Evolutionary conservation across 1,140 invertebrate species (phyloP).

Genomic region (Sitobion miscanthi): DNA sequence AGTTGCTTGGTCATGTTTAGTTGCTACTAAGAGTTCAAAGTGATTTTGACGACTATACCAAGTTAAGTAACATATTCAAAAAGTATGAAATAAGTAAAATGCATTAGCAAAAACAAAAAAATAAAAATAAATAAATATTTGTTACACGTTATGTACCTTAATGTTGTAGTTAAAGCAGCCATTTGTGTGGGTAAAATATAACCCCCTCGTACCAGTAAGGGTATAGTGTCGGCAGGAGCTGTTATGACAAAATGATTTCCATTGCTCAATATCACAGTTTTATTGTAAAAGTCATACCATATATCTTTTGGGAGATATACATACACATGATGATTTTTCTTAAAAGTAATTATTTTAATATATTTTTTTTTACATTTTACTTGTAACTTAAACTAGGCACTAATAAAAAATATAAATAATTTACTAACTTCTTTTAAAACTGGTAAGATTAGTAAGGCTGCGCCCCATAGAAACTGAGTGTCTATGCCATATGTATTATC

Average conservation of each 20-base stretch:
- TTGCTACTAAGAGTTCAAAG: not conserved
- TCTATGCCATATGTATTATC: slow-evolving; percentile 74
- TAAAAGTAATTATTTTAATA: not conserved
- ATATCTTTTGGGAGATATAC: slow-evolving; percentile 74
- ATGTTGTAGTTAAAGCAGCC: slow-evolving; percentile 71
- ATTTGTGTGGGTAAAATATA: slow-evolving; percentile 74
- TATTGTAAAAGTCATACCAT: slow-evolving; percentile 77
- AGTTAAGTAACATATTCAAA: not conserved
- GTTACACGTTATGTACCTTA: slow-evolving; percentile 60
- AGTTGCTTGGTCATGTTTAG: not conserved
- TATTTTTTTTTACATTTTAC: not conserved
- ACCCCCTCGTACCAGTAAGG: slow-evolving; percentile 75
- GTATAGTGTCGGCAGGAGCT: slow-evolving; percentile 71
- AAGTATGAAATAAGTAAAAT: not conserved
- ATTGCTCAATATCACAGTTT: slow-evolving; percentile 64
- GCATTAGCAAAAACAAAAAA: not conserved
- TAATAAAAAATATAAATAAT: not conserved
- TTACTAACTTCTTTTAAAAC: slow-evolving; percentile 71
- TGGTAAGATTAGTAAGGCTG: slow-evolving; percentile 76
- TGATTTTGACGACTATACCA: not conserved
- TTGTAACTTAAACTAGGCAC: not conserved
- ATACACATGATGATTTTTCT: slow-evolving; percentile 60
- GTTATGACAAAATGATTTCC: slow-evolving; percentile 66
- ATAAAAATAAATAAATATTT: not conserved
- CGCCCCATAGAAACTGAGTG: slow-evolving; percentile 83